phyloP scores from a whole-genome alignment of 2,113 vertebrate genomes.

The Rissa tridactyla region DNA sequence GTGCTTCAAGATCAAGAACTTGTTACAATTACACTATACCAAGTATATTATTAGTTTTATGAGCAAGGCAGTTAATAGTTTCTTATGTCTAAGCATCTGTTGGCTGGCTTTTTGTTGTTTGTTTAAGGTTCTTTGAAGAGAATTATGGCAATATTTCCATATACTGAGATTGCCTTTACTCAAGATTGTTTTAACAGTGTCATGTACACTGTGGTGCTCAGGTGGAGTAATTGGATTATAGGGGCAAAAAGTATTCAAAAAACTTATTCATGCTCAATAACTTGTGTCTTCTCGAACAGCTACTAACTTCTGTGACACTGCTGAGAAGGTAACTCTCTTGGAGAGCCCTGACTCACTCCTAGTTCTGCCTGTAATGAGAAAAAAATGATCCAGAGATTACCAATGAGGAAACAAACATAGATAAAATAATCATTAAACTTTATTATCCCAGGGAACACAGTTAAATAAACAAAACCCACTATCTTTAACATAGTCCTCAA shows the following conservation, averaged over 20 bases:
- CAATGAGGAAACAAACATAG: not conserved
- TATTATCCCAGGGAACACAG: not conserved
- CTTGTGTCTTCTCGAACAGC: not conserved
- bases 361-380: not conserved
- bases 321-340: not conserved
- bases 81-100: rapidly evolving
- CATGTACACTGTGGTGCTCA: not conserved
- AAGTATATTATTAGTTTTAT: not conserved
- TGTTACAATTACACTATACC: not conserved
- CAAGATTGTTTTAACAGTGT: not conserved
- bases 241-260: not conserved
- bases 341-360: not conserved
- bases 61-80: not conserved
- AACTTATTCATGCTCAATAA: not conserved
- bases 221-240: not conserved
- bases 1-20: not conserved
- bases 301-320: not conserved
- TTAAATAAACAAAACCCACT: not conserved
- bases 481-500: not conserved
- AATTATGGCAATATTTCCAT: not conserved
- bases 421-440: not conserved
- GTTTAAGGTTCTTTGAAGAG: not conserved
- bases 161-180: not conserved
- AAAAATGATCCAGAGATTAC: not conserved
- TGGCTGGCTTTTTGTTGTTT: not conserved